These are phyloP conservation scores for Rotaria socialis DNA, from an alignment of 2,888 invertebrate genomes.

Conservation along the genomic window DNA sequence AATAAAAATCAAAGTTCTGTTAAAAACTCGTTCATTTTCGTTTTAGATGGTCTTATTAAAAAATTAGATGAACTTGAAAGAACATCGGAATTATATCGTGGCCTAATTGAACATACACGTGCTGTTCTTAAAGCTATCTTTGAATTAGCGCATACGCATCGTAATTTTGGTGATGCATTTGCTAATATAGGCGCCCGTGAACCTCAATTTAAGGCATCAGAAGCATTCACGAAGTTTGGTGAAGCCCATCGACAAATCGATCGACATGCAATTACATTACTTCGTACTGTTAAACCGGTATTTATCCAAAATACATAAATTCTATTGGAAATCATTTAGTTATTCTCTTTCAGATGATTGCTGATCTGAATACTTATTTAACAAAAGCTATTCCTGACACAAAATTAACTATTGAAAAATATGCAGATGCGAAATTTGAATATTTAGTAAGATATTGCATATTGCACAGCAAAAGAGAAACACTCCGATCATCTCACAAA, in stretches of 20 bases:
- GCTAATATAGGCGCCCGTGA: constrained; percentile 88
- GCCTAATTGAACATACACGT: constrained; percentile 82
- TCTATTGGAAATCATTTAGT: too few species aligned
- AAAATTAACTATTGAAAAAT: constrained; percentile 89
- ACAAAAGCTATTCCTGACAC: constrained; percentile 96
- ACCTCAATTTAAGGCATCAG: constrained; percentile 87
- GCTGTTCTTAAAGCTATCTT: constrained; percentile 76
- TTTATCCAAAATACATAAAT: constrained; percentile 49
- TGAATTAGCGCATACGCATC: constrained; percentile 80
- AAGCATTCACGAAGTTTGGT: constrained; percentile 87
- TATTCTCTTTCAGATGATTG: constrained; percentile 68
- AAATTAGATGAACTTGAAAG: constrained; percentile 86
- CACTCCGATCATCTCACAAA: too few species aligned
- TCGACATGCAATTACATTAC: constrained; percentile 78
- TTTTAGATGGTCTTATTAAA: constrained; percentile 80
- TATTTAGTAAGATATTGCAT: constrained; percentile 67
- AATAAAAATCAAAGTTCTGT: neutral
- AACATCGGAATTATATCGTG: constrained; percentile 84
- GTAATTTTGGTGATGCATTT: constrained; percentile 88
- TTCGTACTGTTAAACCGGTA: constrained; percentile 85
- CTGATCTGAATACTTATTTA: constrained; percentile 90
- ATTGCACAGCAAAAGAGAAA: neutral
- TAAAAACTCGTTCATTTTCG: neutral
- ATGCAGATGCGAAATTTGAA: constrained; percentile 97
- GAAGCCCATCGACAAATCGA: constrained; percentile 88